These are phyloP conservation scores for Pipra filicauda DNA, from an alignment of 2,113 vertebrate genomes.

Conservation along the genomic window DNA sequence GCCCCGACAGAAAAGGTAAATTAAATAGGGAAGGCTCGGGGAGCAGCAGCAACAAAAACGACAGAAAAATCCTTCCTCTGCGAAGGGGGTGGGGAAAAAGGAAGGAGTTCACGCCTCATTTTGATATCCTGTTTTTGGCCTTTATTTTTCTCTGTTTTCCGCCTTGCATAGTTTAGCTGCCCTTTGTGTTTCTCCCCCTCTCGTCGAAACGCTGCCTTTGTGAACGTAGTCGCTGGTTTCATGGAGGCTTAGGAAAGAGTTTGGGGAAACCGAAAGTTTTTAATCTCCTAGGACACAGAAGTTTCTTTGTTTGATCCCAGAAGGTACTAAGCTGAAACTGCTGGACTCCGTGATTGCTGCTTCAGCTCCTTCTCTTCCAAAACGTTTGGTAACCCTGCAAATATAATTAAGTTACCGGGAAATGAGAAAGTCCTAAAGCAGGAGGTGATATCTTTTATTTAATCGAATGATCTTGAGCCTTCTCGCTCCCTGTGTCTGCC, in stretches of 20 bases:
- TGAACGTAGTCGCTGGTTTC: background rate
- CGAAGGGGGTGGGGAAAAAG: constrained; percentile 1
- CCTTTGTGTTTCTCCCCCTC: background rate
- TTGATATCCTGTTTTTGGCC: constrained; percentile 38
- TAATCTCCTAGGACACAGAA: constrained; percentile 53
- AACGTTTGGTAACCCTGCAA: background rate
- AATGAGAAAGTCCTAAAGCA: background rate
- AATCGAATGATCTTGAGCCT: background rate
- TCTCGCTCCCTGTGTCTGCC: background rate
- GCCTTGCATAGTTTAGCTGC: background rate
- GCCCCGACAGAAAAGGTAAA: constrained; percentile 31
- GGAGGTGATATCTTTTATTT: background rate
- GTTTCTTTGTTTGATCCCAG: constrained; percentile 66
- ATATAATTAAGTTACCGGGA: background rate
- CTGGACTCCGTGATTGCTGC: background rate
- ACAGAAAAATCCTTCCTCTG: background rate
- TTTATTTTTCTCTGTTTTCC: constrained; percentile 14
- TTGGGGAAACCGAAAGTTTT: constrained; percentile 35
- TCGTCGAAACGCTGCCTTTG: background rate
- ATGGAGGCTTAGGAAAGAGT: background rate
- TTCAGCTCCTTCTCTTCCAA: background rate
- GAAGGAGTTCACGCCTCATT: constrained; percentile 9
- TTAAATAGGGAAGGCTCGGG: background rate
- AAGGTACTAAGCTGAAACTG: constrained; percentile 46
- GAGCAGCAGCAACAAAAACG: background rate